Base-by-base conservation (phyloP, 1,140 invertebrate genomes). In the Rhynchophorus ferrugineus region DNA sequence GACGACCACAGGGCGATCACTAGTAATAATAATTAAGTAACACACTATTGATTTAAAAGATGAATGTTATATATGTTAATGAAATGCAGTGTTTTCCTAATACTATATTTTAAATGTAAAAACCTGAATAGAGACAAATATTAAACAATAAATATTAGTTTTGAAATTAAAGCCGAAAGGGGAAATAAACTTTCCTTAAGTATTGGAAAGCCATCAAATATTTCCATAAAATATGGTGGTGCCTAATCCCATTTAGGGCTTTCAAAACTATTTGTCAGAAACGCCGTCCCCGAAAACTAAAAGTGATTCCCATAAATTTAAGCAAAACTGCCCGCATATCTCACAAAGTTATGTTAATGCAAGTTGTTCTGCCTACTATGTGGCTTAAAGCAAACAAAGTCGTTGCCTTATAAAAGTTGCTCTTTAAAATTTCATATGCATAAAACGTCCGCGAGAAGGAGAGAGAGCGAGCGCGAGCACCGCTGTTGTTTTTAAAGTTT, bases 371-470 rank as follows among this genome's bases (percentile, higher is more conserved):
- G 37, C 37, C 17, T 14, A 38, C 37, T 38, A 5, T 13, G 37
- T 19, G 37, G 37, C 37, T 38, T 38, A 38, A 38, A 38, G 37
- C 37, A 14, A 38, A 38, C 37, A 38, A 38, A 38, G 13, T 38
- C 13, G 37, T 19, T 29, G 24, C 13, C 37, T 38, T 14, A 14
- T 19, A 19, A 38, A 38, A 38, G 13, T 38, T 38, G 7, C 17
- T 14, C 37, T 19, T 38, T 38, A 38, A 38, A 38, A 38, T 38
- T 38, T 38, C 37, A 38, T 38, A 38, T 38, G 37, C 37, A 38
- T 38, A 38, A 38, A 38, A 38, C 37, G 37, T 13, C 37, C 13
- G 18, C 37, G 37, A 29, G 37, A n/a, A n/a, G n/a, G n/a, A n/a
- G n/a, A n/a, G n/a, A n/a, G n/a, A n/a, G n/a, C n/a, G n/a, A n/a